phyloP scores from a whole-genome alignment of 2,113 vertebrate species.

The Corynorhinus townsendii region DNA sequence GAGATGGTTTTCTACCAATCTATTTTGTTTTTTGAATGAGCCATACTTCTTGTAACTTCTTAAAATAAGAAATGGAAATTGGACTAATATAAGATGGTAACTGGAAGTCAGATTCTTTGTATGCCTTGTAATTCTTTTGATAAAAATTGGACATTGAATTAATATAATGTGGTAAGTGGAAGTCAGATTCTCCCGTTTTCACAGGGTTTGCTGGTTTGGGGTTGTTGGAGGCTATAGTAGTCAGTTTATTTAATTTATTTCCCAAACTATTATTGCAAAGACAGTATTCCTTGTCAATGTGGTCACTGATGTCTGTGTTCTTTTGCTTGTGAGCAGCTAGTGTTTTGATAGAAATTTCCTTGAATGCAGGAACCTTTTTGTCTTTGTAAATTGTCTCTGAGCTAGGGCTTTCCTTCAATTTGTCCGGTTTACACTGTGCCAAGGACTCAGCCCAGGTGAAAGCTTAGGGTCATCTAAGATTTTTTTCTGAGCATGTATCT shows the following conservation, averaged over 20 bases:
- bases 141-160: background rate
- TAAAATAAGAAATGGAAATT: background rate
- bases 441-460: background rate
- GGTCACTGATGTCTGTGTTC: background rate
- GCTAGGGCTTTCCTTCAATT: background rate
- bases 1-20: background rate
- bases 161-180: background rate
- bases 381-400: background rate
- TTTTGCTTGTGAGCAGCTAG: background rate
- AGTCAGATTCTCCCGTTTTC: background rate
- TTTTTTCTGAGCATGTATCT: background rate
- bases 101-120: background rate
- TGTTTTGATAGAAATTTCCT: background rate
- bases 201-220: background rate
- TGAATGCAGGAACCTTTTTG: background rate
- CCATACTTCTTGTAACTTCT: background rate
- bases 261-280: background rate
- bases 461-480: background rate
- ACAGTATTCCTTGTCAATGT: background rate
- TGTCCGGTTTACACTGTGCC: background rate
- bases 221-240: background rate
- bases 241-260: background rate
- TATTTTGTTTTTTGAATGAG: background rate
- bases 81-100: background rate
- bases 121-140: background rate